phyloP scores from a whole-genome alignment of 2,797 vertebrate genomes.

The Rousettus madagascariensis region DNA sequence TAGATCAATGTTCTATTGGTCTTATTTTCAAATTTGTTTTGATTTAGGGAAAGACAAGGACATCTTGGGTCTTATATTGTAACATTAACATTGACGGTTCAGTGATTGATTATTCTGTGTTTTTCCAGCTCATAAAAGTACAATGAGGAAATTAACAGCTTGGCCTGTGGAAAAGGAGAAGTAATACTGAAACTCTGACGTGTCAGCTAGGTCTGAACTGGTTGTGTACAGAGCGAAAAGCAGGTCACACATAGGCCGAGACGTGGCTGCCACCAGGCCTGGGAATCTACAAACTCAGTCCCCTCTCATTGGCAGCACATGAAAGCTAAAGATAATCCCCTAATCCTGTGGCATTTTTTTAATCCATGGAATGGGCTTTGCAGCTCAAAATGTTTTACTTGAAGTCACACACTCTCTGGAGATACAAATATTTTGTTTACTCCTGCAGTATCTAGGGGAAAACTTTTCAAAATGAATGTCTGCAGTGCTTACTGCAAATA shows the following conservation, averaged over 20 bases:
- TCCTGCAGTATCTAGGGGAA: background rate
- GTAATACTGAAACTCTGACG: background rate
- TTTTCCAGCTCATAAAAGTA: background rate
- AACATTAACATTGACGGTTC: background rate
- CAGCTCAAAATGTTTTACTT: background rate
- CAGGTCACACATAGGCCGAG: background rate
- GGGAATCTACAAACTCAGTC: conserved; percentile 65
- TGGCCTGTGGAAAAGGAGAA: background rate
- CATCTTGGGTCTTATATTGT: background rate
- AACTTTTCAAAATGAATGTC: background rate
- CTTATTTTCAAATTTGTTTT: background rate
- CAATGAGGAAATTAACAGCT: background rate
- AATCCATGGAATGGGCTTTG: conserved; percentile 43
- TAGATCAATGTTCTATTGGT: background rate
- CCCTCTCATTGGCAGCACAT: conserved; percentile 60
- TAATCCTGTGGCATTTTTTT: conserved; percentile 13
- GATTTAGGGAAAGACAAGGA: conserved; percentile 5
- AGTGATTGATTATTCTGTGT: background rate
- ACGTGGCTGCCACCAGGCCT: background rate
- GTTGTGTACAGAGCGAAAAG: conserved; percentile 10
- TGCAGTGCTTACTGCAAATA: accelerated
- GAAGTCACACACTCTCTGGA: background rate
- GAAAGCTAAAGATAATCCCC: conserved; percentile 54
- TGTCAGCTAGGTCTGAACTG: background rate
- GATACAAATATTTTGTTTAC: background rate